Evolutionary conservation across 1,140 invertebrate species (phyloP), one percentile per base, ranked within the genome.

Genomic region (Pachypeltis micranthus): DNA sequence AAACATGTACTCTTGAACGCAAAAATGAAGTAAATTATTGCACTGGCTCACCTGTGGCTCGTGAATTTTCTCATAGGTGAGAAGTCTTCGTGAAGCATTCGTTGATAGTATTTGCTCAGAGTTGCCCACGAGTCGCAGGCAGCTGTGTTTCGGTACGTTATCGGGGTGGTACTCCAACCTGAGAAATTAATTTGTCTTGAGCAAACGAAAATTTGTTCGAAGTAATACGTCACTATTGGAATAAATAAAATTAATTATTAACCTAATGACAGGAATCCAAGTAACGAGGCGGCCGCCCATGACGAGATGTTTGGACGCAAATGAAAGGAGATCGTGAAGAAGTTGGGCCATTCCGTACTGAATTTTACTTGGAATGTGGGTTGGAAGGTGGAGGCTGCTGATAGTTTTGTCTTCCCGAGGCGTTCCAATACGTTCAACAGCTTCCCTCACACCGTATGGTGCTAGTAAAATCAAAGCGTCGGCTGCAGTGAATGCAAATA

Each of bases 381-480:
- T 79, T 0, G 76, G 71, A 65, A 80, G 73, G 74, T 87, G 79
- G 68, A 86, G 78, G 63, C 84, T 83, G 31, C 79, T 80, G 68
- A 60, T 78, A 77, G 76, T 83, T 72, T 70, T 80, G 14, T 47
- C 58, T 34, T 47, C 54, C 72, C 68, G 67, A 63, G 70, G 70
- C 7, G 84, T 83, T 67, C 91, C 88, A 69, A 96, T 82, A 72
- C 85, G 85, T 76, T 91, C 88, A 4, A 89, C 90, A 10, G 91
- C 80, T 79, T 98, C 94, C 67, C 94, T 76, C 31, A 97, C 92
- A 56, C 95, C 95, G 79, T 98, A 97, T 0, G 95, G 95, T 67
- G 93, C 93, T 96, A 66, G 29, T 80, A n/a, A n/a, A n/a, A n/a
- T n/a, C n/a, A n/a, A n/a, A n/a, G n/a, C n/a, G n/a, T n/a, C n/a